Evolutionary conservation across 2,797 vertebrate species (phyloP), one percentile per base, ranked within the genome.

Genomic region (Distichodus sexfasciatus): DNA sequence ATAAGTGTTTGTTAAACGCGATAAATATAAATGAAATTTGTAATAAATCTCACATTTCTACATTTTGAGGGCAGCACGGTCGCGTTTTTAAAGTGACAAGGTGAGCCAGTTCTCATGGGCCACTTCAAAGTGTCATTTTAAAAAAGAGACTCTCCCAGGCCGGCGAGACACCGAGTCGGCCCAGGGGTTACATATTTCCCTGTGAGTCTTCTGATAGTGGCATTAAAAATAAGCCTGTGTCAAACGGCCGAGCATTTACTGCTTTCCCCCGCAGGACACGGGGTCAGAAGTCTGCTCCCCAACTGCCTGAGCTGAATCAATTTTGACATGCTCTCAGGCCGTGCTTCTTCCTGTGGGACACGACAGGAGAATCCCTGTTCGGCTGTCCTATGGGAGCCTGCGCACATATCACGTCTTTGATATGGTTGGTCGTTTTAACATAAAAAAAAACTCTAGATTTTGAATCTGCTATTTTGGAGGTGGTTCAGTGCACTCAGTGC

Each of bases 131-230:
- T 28, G 23, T 10, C 14, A 2, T 43, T 43, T 2, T 6, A 36
- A 57, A 44, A 51, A 33, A 53, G 43, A 6, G 36, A 60, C 54
- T 70, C 69, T 84, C 76, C 74, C 77, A 75, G 66, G 74, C 68
- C 57, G 48, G 33, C 28, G n/a, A 69, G 57, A 63, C 51, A 67
- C 61, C 69, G 54, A 76, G 76, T 74, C 58, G 75, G 46, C 61
- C 48, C 61, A 78, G 46, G 64, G 79, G 73, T 81, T 82, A 70
- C 57, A 76, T 76, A 74, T 82, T 78, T 84, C 70, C 71, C 59
- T 78, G 44, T 31, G 40, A 71, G 72, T 40, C 63, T 71, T 78
- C 48, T 60, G 70, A 66, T 77, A 76, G 74, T 76, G 75, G 44
- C 66, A 81, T 71, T 75, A 69, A 79, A 78, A 75, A 69, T 64